Evolutionary conservation across 1,140 invertebrate genomes (phyloP).

Genomic region (Hypothenemus hampei): DNA sequence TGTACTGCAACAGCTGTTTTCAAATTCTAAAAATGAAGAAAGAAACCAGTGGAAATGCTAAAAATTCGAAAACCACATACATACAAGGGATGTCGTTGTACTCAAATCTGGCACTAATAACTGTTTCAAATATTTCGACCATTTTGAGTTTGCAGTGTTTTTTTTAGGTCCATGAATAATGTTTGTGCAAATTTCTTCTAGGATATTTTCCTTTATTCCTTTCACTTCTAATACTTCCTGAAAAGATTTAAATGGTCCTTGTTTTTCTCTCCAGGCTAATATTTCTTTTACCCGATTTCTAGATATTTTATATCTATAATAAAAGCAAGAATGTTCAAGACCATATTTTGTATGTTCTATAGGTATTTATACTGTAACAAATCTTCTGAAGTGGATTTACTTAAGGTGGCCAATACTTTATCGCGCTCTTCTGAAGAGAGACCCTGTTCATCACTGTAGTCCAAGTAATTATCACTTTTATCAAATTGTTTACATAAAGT

Average conservation of each 20-base stretch:
- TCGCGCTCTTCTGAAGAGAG: background rate
- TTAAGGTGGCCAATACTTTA: conserved; percentile 1
- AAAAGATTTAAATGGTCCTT: conserved; percentile 30
- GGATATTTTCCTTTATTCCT: conserved; percentile 29
- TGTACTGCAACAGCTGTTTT: conserved; percentile 22
- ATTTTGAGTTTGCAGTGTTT: background rate
- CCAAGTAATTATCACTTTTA: too few relatives aligned
- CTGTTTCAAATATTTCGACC: conserved; percentile 12
- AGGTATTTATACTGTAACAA: background rate
- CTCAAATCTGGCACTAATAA: conserved; percentile 16
- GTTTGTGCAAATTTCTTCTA: conserved; percentile 23
- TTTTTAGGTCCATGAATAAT: background rate
- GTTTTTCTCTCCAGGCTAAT: conserved; percentile 27
- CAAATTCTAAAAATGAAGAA: conserved; percentile 6
- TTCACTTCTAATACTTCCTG: conserved; percentile 31
- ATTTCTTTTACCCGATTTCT: conserved; percentile 28
- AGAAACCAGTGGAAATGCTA: background rate
- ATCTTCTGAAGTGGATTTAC: background rate
- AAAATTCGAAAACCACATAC: background rate
- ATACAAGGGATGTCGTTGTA: conserved; percentile 1
- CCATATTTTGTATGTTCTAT: too few relatives aligned
- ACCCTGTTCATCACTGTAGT: too few relatives aligned
- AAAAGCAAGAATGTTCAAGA: background rate
- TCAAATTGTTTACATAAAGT: too few relatives aligned
- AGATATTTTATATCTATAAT: conserved; percentile 26